Base-by-base conservation (phyloP, 92 coral and sea anemone species). In the Phymanthus crucifer region DNA sequence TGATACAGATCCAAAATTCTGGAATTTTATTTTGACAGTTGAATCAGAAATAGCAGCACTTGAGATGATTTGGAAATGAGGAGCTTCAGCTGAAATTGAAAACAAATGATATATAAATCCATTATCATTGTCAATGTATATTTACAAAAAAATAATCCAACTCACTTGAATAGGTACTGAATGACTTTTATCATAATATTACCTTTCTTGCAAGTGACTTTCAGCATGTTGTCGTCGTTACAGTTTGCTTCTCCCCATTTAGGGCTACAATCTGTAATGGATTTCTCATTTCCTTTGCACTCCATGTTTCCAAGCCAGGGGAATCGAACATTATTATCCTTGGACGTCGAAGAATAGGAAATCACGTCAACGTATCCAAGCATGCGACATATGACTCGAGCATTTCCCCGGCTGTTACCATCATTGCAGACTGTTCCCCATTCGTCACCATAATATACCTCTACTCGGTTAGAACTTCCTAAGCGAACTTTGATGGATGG, bases 121-220 rank as follows among this genome's bases (percentile, higher is more conserved):
- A n/a, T n/a, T n/a, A n/a, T n/a, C n/a, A n/a, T n/a, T n/a, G n/a
- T n/a, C n/a, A n/a, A n/a, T 14, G 1, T 14, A 54, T 54, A 54
- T 8, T 1, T 12, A 16, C 19, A 54, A 17, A 54, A 54, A 54
- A 54, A 10, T 16, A 54, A 54, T 2, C 8, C 64, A 21, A 54
- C 64, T 21, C 10, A 29, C 13, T 1, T 17, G 14, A 43, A 10
- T 3, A 43, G 14, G 48, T 43, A 17, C 1, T n/a, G 24, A 3
- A 54, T 54, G 0, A 45, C 16, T 45, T 45, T n/a, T 26, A 23
- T 27, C 10, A 7, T 13, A 9, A 61, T 0, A 27, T 27, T 61
- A 61, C 68, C 68, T 61, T 6, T 27, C 33, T 27, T 61, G 68
- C 68, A 61, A 61, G 68, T 61, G 35, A 61, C 68, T 8, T 34